phyloP scores from a whole-genome alignment of 2,113 vertebrate species.

The Protomyctophum bolini region DNA sequence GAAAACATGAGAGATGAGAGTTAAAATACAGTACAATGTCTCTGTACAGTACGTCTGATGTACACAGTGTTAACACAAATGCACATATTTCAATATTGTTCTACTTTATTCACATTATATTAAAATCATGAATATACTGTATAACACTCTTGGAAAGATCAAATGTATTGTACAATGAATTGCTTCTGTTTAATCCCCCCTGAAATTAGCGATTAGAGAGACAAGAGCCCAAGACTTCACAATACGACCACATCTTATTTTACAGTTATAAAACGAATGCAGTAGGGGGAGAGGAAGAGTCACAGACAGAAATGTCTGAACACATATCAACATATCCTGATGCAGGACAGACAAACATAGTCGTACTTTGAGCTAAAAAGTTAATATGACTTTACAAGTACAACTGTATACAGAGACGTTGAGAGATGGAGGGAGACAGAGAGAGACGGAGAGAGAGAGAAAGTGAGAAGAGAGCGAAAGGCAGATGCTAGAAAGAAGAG shows the following conservation, averaged over 20 bases:
- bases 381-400: slow-evolving; percentile 42
- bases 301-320: slow-evolving; percentile 31
- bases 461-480: slow-evolving; percentile 12
- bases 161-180: slow-evolving; percentile 11
- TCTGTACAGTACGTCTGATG: slow-evolving; percentile 8
- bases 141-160: slow-evolving; percentile 27
- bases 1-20: slow-evolving; percentile 62
- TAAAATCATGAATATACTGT: slow-evolving; percentile 54
- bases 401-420: slow-evolving; percentile 42
- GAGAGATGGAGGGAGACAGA: slow-evolving; percentile 42
- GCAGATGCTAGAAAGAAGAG: slow-evolving; percentile 57
- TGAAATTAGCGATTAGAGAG: slow-evolving; percentile 28
- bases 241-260: slow-evolving; percentile 22
- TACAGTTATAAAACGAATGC: slow-evolving; percentile 53
- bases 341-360: slow-evolving; percentile 11
- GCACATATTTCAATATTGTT: slow-evolving; percentile 36
- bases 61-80: slow-evolving; percentile 35
- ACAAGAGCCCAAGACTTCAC: slow-evolving; percentile 19
- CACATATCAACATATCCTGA: slow-evolving; percentile 23
- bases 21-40: slow-evolving; percentile 17
- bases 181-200: not conserved
- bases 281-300: slow-evolving; percentile 21
- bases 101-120: slow-evolving; percentile 70
- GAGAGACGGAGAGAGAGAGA: slow-evolving; percentile 37
- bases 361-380: slow-evolving; percentile 23